These are phyloP conservation scores for Grammomys surdaster DNA, from an alignment of 2,113 vertebrate species.

Conservation along the genomic window DNA sequence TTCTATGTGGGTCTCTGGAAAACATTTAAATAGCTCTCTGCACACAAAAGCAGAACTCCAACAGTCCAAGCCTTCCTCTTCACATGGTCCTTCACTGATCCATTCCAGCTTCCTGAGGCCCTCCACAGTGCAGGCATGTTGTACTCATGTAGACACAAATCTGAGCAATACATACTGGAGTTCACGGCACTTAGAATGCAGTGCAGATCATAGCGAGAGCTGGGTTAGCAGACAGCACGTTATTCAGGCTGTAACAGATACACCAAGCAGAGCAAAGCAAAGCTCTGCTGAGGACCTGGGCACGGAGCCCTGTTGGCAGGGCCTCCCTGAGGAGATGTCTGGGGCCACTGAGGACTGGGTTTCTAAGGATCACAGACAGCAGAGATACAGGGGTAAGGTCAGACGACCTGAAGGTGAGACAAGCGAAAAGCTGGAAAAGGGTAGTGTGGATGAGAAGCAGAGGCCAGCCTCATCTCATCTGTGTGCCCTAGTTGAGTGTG, in stretches of 20 bases:
- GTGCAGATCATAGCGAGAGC: background rate
- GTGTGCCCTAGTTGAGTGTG: too few relatives aligned
- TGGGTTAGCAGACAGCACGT: background rate
- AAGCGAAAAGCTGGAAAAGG: background rate
- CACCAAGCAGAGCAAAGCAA: background rate
- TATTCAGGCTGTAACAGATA: too few relatives aligned
- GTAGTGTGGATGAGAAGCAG: too few relatives aligned
- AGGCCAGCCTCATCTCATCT: accelerated
- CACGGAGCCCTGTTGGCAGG: background rate
- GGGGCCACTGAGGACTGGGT: background rate
- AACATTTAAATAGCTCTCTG: background rate
- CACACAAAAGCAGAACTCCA: background rate
- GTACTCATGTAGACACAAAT: background rate
- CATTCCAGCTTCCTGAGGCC: background rate
- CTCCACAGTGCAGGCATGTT: background rate
- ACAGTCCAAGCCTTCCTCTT: background rate
- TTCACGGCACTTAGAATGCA: background rate
- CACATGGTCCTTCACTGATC: background rate
- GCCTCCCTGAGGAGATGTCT: background rate
- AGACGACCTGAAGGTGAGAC: background rate
- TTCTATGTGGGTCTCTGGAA: background rate
- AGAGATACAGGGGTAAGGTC: background rate
- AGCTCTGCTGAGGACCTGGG: background rate
- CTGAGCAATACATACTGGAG: background rate
- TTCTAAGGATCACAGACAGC: background rate